Percentiles rank a stretch among this genome's conserved stretches.
phyloP scores from a whole-genome alignment of 2,113 vertebrate genomes.

The Hypocryptadius cinnamomeus region DNA sequence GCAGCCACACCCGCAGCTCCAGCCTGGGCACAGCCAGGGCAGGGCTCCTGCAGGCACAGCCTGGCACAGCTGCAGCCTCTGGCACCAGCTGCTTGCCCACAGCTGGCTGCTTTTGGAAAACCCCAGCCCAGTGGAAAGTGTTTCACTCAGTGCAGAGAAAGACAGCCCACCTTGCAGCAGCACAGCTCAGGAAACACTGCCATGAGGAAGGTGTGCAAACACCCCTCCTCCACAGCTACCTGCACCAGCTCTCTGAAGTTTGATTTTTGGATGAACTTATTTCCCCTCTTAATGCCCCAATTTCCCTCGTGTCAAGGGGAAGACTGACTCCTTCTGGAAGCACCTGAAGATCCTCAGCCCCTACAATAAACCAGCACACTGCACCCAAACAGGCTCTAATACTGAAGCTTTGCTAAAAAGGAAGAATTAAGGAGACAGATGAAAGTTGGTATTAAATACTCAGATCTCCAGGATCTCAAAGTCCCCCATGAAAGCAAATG shows the following conservation, averaged over 20 bases:
- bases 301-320: not conserved
- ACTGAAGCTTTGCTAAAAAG: not conserved
- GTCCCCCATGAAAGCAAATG: not conserved
- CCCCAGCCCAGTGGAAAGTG: not conserved
- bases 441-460: not conserved
- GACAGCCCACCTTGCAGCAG: not conserved
- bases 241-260: not conserved
- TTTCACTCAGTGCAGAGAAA: not conserved
- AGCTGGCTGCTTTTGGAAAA: not conserved
- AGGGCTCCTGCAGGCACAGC: not conserved
- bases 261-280: not conserved
- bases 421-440: not conserved
- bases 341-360: not conserved
- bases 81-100: not conserved
- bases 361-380: not conserved
- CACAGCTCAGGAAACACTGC: not conserved
- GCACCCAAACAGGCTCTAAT: not conserved
- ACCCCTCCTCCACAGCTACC: not conserved
- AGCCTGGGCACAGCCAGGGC: not conserved
- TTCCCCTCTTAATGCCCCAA: not conserved
- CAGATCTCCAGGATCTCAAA: not conserved
- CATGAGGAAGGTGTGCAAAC: not conserved
- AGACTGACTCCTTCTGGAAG: not conserved
- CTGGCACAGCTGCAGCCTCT: not conserved
- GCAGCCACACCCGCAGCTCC: not conserved